A percentile compares a stretch with the other conserved stretches of the same genome.
Conservation (phyloP, 37 sponge, comb jelly and placozoan genomes). For the Aplysina aerophoba region DNA sequence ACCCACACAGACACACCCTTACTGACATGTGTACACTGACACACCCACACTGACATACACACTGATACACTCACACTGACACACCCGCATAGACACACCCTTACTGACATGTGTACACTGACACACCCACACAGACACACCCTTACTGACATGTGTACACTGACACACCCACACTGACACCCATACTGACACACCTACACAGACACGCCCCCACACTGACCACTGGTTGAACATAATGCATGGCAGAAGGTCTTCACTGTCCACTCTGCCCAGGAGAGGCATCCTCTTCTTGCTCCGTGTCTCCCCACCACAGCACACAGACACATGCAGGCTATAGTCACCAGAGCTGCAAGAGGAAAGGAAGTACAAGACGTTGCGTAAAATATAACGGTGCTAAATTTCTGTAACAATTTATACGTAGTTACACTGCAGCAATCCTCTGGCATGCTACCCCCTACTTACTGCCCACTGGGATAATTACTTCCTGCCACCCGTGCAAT, state of each 20-base stretch:
- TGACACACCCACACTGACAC: slow-evolving; percentile 25
- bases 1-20: too few relatives aligned
- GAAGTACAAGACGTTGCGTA: too few relatives aligned
- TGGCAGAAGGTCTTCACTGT: not conserved
- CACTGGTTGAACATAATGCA: not conserved
- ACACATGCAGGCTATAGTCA: not conserved
- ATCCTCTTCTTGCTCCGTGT: not conserved
- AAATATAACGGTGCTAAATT: too few relatives aligned
- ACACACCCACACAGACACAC: slow-evolving; percentile 15
- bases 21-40: not conserved
- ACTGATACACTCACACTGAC: not conserved
- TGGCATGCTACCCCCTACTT: too few relatives aligned
- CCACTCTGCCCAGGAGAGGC: not conserved
- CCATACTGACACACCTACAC: slow-evolving; percentile 16
- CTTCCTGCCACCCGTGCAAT: too few relatives aligned
- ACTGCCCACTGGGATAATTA: too few relatives aligned
- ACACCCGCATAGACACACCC: not conserved
- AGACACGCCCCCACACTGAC: slow-evolving; percentile 19
- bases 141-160: not conserved
- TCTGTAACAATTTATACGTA: too few relatives aligned
- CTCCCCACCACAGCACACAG: not conserved
- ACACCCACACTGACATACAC: not conserved
- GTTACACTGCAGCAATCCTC: too few relatives aligned
- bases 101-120: not conserved
- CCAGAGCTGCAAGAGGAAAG: slow-evolving; percentile 13